phyloP scores from a whole-genome alignment of 2,888 invertebrate genomes.

The Chouioia cunea region DNA sequence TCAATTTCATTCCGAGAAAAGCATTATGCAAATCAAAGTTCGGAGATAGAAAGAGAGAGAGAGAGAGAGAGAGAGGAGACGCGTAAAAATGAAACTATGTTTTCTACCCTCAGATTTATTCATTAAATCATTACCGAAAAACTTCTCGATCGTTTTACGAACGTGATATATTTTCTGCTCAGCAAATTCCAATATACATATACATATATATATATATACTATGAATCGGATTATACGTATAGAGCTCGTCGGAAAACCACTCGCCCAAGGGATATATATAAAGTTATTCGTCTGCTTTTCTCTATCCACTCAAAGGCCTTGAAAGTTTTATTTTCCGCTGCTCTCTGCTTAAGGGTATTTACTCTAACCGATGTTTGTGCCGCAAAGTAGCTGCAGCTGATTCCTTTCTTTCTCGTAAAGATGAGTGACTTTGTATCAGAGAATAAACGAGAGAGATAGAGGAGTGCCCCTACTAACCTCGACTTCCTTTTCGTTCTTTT shows the following conservation, averaged over 20 bases:
- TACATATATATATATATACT: no score
- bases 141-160: conserved; percentile 23
- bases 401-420: conserved; percentile 44
- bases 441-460: conserved; percentile 20
- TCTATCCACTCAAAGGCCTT: conserved; percentile 2
- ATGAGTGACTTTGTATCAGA: conserved; percentile 47
- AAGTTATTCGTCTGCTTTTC: conserved; percentile 32
- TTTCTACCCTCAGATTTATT: conserved; percentile 39
- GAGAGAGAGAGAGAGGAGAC: conserved; percentile 3
- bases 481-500: conserved; percentile 43
- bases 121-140: conserved; percentile 44
- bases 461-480: conserved; percentile 30
- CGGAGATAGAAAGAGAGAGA: no score
- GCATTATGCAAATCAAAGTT: conserved; percentile 37
- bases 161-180: conserved; percentile 23
- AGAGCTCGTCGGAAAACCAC: conserved; percentile 39
- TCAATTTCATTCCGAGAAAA: conserved; percentile 1
- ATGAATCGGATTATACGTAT: conserved; percentile 30
- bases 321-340: neutral
- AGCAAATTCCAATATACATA: neutral
- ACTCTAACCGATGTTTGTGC: conserved; percentile 61
- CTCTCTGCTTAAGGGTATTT: conserved; percentile 44
- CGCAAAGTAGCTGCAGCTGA: conserved; percentile 39
- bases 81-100: conserved; percentile 23
- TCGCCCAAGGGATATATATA: conserved; percentile 37